phyloP scores from a whole-genome alignment of 2,888 invertebrate genomes.

The Geotrupes spiniger region DNA sequence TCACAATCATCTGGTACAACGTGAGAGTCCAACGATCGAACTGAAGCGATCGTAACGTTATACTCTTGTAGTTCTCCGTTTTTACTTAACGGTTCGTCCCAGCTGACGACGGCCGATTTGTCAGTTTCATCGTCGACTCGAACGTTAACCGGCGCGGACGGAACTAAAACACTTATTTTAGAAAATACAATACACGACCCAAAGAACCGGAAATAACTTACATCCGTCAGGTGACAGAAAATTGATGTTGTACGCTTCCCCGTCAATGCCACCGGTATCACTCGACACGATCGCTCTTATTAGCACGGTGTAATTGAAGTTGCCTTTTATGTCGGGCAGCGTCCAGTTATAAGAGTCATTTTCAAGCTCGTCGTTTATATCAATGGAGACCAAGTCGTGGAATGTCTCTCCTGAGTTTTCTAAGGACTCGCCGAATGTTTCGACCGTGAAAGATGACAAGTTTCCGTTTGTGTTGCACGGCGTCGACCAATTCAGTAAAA shows the following conservation, averaged over 20 bases:
- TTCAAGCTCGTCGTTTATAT: slow-evolving; percentile 6
- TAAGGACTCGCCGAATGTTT: slow-evolving; percentile 3
- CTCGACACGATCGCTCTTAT: slow-evolving; percentile 8
- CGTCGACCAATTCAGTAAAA: slow-evolving; percentile 26
- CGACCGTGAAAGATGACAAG: slow-evolving; percentile 24
- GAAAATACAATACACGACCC: too few species aligned
- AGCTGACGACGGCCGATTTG: slow-evolving; percentile 11
- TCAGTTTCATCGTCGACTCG: slow-evolving; percentile 2
- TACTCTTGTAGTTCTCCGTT: slow-evolving; percentile 22
- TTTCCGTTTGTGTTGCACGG: slow-evolving; percentile 36
- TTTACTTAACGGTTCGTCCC: slow-evolving; percentile 20
- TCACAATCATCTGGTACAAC: slow-evolving; percentile 18
- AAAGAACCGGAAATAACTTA: neutral
- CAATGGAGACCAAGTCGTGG: neutral
- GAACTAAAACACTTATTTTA: slow-evolving; percentile 15
- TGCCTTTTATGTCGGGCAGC: slow-evolving; percentile 15
- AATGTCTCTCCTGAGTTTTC: slow-evolving; percentile 4
- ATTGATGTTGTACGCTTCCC: neutral
- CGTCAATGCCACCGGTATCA: slow-evolving; percentile 4
- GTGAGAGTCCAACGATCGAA: slow-evolving; percentile 16
- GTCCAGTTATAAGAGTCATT: slow-evolving; percentile 12
- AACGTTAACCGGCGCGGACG: slow-evolving; percentile 18
- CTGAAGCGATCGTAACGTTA: slow-evolving; percentile 9
- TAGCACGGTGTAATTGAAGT: slow-evolving; percentile 19
- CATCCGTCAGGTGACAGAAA: slow-evolving; percentile 9